Conservation (phyloP, 2,888 invertebrate genomes). For the Pollenia griseotomentosa region DNA sequence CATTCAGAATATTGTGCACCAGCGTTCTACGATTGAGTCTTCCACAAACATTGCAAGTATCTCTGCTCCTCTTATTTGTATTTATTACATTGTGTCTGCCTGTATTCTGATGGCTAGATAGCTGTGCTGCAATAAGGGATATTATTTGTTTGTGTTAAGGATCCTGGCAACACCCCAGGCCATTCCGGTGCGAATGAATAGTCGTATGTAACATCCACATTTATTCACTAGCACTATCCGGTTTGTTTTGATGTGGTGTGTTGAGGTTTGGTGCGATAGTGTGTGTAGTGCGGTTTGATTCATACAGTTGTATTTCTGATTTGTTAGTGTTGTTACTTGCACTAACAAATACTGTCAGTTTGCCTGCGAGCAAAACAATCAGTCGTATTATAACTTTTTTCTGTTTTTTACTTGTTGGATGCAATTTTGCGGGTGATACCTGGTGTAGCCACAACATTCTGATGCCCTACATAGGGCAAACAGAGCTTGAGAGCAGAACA, state of each 20-base stretch:
- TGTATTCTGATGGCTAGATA: neutral
- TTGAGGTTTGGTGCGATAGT: constrained; percentile 21
- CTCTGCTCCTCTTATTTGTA: constrained; percentile 1
- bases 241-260: constrained; percentile 27
- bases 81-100: neutral
- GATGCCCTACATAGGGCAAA: neutral
- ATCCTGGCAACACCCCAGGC: constrained; percentile 45
- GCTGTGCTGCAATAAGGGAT: neutral
- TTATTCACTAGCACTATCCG: constrained; percentile 31
- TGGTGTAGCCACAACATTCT: constrained; percentile 22
- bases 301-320: constrained; percentile 20
- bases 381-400: neutral
- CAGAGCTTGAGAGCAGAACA: neutral
- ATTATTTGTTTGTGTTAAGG: constrained; percentile 19
- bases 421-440: constrained; percentile 37
- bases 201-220: neutral
- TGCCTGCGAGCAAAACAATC: constrained; percentile 35
- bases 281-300: constrained; percentile 48
- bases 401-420: neutral
- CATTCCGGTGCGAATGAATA: neutral
- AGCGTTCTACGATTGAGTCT: constrained; percentile 4
- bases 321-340: constrained; percentile 21
- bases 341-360: constrained; percentile 13
- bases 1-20: neutral
- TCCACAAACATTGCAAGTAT: neutral